These are phyloP conservation scores for Thalpophila matura DNA, from an alignment of 2,888 invertebrate species.

Conservation along the genomic window DNA sequence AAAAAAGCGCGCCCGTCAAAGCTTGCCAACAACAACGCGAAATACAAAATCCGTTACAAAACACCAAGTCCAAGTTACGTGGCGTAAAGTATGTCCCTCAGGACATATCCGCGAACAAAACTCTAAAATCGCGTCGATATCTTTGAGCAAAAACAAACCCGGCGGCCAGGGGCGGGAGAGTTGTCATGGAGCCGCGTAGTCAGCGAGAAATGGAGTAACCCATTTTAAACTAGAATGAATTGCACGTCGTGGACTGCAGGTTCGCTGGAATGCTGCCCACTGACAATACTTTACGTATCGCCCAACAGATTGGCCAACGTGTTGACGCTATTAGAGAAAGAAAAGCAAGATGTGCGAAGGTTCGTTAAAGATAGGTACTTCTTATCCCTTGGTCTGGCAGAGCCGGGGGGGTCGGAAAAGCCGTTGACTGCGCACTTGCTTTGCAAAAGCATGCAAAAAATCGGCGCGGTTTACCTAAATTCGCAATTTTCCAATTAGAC, in stretches of 20 bases:
- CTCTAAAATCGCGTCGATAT: slow-evolving; percentile 73
- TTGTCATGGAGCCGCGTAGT: slow-evolving; percentile 85
- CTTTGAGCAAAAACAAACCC: slow-evolving; percentile 77
- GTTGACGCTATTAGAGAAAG: neutral
- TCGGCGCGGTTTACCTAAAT: too few species aligned
- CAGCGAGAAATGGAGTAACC: slow-evolving; percentile 88
- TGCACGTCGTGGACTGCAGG: slow-evolving; percentile 88
- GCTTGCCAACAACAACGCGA: slow-evolving; percentile 61
- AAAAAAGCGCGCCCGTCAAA: slow-evolving; percentile 55
- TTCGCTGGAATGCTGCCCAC: slow-evolving; percentile 88
- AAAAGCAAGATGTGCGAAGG: neutral
- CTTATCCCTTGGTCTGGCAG: too few species aligned
- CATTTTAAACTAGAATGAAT: slow-evolving; percentile 89
- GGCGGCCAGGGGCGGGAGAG: slow-evolving; percentile 75
- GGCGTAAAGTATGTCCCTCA: slow-evolving; percentile 65
- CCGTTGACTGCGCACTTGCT: too few species aligned
- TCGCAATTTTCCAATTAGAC: too few species aligned
- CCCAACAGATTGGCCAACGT: slow-evolving; percentile 39
- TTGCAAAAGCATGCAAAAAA: too few species aligned
- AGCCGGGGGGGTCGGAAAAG: too few species aligned
- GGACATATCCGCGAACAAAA: slow-evolving; percentile 70
- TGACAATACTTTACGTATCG: slow-evolving; percentile 74
- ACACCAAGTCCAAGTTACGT: slow-evolving; percentile 58
- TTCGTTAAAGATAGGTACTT: neutral
- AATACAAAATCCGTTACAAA: slow-evolving; percentile 61